Conservation (phyloP, 1,140 invertebrate genomes). For the Globodera rostochiensis region DNA sequence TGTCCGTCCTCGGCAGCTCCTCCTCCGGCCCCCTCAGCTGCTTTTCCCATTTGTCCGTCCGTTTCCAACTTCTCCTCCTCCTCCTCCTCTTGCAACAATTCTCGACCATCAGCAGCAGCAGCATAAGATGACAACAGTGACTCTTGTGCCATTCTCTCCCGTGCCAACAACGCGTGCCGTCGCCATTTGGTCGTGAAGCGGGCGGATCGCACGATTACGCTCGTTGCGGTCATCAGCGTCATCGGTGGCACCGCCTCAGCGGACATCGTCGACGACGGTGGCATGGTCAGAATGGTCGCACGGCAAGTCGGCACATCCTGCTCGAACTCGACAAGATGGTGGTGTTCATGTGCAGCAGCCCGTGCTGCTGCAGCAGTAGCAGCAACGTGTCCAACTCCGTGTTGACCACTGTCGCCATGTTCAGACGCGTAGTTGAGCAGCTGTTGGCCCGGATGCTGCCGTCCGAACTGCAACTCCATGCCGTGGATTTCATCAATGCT, state of each 20-base stretch:
- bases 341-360: not conserved
- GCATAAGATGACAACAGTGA: not conserved
- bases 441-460: not conserved
- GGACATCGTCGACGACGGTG: not conserved
- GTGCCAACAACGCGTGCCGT: slow-evolving; percentile 10
- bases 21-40: not conserved
- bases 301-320: slow-evolving; percentile 1
- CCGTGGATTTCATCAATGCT: slow-evolving; percentile 17
- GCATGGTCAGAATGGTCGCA: not conserved
- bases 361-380: not conserved
- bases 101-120: not conserved
- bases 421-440: not conserved
- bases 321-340: not conserved
- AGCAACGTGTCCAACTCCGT: not conserved
- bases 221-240: not conserved
- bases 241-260: not conserved
- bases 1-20: not conserved
- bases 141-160: slow-evolving; percentile 1
- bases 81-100: not conserved
- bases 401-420: not conserved
- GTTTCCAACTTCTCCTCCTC: not conserved
- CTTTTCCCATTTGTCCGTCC: not conserved
- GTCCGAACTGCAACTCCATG: slow-evolving; percentile 8
- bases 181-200: slow-evolving; percentile 8
- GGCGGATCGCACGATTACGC: slow-evolving; percentile 7